Evolutionary conservation across 2,797 vertebrate genomes (phyloP).

Genomic region (Ctenosaura bakeri): DNA sequence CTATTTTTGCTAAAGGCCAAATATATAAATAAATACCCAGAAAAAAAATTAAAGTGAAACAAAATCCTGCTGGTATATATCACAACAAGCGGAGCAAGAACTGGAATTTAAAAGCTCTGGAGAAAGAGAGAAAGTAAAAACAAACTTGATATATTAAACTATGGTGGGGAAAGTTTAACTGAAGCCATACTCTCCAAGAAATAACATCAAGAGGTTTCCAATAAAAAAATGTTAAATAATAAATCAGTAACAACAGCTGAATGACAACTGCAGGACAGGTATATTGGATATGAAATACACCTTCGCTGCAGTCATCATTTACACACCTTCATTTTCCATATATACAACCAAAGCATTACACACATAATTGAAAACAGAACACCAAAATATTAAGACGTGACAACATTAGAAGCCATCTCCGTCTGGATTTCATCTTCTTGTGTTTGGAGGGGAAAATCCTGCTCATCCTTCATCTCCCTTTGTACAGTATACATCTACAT

Average conservation of each 20-base stretch:
- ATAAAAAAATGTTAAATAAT: conserved; percentile 36
- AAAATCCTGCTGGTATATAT: not conserved
- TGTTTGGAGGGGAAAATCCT: not conserved
- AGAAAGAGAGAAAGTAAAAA: not conserved
- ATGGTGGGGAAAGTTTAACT: not conserved
- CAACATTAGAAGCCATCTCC: conserved; percentile 18
- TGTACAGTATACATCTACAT: conserved; percentile 26
- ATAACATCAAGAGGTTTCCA: conserved; percentile 20
- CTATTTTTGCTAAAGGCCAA: no score
- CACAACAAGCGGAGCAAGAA: not conserved
- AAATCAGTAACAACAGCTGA: conserved; percentile 20
- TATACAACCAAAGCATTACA: conserved; percentile 11
- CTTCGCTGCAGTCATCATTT: not conserved
- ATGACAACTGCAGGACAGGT: not conserved
- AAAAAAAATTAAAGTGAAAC: not conserved
- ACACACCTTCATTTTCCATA: conserved; percentile 19
- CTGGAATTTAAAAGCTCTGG: not conserved
- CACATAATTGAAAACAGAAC: not conserved
- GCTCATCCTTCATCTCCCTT: conserved; percentile 29
- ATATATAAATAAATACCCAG: no score
- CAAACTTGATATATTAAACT: not conserved
- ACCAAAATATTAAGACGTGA: not conserved
- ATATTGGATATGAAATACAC: not conserved
- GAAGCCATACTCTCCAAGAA: not conserved
- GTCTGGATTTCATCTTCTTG: not conserved